These are phyloP conservation scores for Aporophyla lueneburgensis DNA, from an alignment of 2,888 invertebrate species.

Conservation along the genomic window DNA sequence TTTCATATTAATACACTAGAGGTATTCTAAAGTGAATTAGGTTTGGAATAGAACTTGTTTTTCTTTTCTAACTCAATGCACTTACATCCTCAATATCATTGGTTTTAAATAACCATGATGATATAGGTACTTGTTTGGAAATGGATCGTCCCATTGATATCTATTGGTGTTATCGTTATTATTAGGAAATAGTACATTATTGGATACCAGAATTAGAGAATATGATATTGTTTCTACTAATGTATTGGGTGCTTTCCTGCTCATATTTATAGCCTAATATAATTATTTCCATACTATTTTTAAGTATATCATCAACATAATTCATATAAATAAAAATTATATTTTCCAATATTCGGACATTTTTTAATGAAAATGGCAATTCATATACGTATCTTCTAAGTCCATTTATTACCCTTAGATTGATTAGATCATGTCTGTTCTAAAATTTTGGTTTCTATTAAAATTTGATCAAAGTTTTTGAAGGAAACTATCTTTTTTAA, in stretches of 20 bases:
- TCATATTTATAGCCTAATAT: not conserved
- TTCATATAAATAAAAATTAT: not conserved
- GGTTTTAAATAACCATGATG: conserved; percentile 15
- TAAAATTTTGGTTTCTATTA: not conserved
- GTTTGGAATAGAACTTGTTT: not conserved
- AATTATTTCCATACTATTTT: conserved; percentile 1
- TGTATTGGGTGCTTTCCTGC: conserved; percentile 29
- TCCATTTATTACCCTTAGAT: not conserved
- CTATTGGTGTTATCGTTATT: conserved; percentile 34
- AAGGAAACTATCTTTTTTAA: not conserved
- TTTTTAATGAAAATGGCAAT: not conserved
- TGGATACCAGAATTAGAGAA: conserved; percentile 12
- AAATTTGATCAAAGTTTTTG: not conserved
- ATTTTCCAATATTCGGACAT: not conserved
- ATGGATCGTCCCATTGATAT: conserved; percentile 20
- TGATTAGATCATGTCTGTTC: not conserved
- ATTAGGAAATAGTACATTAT: conserved; percentile 13
- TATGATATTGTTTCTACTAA: conserved; percentile 22
- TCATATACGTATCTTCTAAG: not conserved
- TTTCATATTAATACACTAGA: not conserved
- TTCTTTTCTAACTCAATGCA: not conserved
- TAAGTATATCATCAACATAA: conserved; percentile 7
- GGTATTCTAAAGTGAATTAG: not conserved
- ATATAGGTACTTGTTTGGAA: conserved; percentile 14
- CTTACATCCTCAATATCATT: conserved; percentile 14